These are phyloP conservation scores for Palythoa grandiflora DNA, from an alignment of 92 coral and sea anemone species.

Conservation along the genomic window DNA sequence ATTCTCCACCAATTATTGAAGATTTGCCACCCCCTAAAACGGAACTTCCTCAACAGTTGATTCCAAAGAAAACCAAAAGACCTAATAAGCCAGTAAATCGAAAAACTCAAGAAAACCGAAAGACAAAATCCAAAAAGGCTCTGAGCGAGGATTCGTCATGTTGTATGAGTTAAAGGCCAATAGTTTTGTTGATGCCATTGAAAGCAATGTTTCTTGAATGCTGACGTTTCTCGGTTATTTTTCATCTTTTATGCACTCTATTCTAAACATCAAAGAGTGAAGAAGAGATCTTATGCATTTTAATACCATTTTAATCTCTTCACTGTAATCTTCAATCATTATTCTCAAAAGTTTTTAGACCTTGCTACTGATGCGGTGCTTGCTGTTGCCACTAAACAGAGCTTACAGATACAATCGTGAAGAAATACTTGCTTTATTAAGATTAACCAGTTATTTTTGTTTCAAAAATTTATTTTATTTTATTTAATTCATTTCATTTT, in stretches of 20 bases:
- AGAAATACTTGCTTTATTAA: neutral
- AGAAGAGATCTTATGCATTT: no score
- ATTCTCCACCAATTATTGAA: slow-evolving; percentile 20
- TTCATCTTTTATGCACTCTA: no score
- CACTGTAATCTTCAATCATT: neutral
- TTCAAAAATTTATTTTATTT: no score
- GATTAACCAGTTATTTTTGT: no score
- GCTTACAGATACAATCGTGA: neutral
- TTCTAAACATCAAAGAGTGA: no score
- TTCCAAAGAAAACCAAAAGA: slow-evolving; percentile 23
- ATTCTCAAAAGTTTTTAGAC: neutral
- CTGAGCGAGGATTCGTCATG: slow-evolving; percentile 25
- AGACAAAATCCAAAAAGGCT: neutral
- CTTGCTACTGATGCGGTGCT: neutral
- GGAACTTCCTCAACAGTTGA: slow-evolving; percentile 18
- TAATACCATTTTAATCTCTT: neutral
- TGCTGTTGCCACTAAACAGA: slow-evolving; percentile 21
- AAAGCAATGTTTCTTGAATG: neutral
- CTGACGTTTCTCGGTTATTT: no score
- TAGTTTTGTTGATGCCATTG: neutral
- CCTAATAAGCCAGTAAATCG: neutral
- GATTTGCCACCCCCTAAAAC: slow-evolving; percentile 8
- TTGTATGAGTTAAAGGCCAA: slow-evolving; percentile 29
- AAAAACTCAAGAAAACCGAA: slow-evolving; percentile 24
- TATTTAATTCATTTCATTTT: no score